Percentiles rank a stretch among this genome's conserved stretches.
These are phyloP conservation scores for Hemiprocne comata DNA, from an alignment of 2,113 vertebrate genomes.

Conservation along the genomic window DNA sequence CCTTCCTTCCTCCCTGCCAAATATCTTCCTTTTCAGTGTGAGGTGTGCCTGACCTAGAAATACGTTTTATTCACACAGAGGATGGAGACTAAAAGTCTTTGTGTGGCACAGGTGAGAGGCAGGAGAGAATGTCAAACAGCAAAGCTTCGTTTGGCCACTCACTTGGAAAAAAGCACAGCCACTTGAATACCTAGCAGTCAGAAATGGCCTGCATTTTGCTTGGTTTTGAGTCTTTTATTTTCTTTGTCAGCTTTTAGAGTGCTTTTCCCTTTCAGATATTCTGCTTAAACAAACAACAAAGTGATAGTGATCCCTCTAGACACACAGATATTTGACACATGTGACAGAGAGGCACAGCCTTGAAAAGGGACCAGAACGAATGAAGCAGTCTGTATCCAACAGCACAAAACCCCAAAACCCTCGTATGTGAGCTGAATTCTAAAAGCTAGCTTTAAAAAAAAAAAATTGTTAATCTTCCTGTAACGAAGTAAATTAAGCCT, in stretches of 20 bases:
- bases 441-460: not conserved
- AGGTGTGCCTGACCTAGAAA: slow-evolving; percentile 18
- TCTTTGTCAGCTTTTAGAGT: not conserved
- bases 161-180: not conserved
- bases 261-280: not conserved
- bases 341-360: not conserved
- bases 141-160: not conserved
- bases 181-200: not conserved
- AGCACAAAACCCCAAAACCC: not conserved
- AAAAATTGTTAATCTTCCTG: not conserved
- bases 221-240: not conserved
- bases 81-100: not conserved
- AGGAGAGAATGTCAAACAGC: slow-evolving; percentile 8
- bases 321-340: not conserved
- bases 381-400: not conserved
- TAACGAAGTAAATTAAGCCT: not conserved
- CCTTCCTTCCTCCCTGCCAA: not conserved
- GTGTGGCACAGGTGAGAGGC: not conserved
- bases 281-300: not conserved
- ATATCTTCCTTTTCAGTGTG: not conserved
- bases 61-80: not conserved
- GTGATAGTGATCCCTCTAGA: not conserved
- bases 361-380: not conserved
- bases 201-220: not conserved
- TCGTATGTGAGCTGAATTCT: not conserved